Base-by-base conservation (phyloP, 2,113 vertebrate genomes). In the Malurus elegans region DNA sequence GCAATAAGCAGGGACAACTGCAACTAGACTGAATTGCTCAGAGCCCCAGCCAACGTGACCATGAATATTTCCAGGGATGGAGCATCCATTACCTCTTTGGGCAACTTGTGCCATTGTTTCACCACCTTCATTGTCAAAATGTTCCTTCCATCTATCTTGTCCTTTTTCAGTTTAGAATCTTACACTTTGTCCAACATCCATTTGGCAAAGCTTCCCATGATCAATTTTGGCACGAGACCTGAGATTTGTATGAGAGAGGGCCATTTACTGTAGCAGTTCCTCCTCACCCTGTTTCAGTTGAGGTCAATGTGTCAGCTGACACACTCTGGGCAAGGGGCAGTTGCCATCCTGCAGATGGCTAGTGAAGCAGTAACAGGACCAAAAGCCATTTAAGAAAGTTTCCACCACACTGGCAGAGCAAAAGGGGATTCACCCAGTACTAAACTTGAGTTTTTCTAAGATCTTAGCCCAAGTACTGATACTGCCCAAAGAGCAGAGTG, bases 401-500 rank as follows among this genome's bases (percentile, higher is more conserved):
- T 85, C 18, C 10, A 65, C 23, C 58, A 69, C 36, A 18, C 5
- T 23, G 14, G 28, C 38, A 36, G 12, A 47, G 42, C 58, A 82
- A 42, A 61, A 92, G 51, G 11, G 20, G 31, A 64, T 72, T 83
- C 21, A 65, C 12, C n/a, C 40, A 21, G 40, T 14, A 76, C 20
- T 42, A 94, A 53, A 88, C 8, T 80, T 0, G 1, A 84, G 13
- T 0, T n/a, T 18, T 54, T 75, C 44, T 25, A 69, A 79, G 61
- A 34, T 79, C 38, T 24, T 45, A 76, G 25, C 26, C 17, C 42
- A 58, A 57, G 26, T 34, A 47, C 13, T 26, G 32, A 31, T 18
- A 17, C 25, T 65, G 25, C 32, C 40, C 8, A 18, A 89, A 42
- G 25, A 79, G 14, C 58, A 66, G 18, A 0, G 0, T 3, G 38